phyloP scores from a whole-genome alignment of 2,888 invertebrate species.

The Arrhopalites spinosus region DNA sequence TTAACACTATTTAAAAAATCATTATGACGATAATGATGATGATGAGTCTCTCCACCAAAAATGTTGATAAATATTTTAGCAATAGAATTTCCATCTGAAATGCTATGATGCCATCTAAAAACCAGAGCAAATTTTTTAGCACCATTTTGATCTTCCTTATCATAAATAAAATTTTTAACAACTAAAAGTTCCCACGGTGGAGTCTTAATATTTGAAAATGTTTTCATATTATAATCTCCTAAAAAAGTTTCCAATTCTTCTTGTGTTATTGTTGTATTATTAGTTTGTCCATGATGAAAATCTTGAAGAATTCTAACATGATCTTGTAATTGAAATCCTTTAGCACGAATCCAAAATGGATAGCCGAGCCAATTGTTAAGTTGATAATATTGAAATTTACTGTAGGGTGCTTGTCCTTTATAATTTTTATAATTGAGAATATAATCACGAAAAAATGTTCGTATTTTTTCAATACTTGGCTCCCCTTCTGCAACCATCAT shows the following conservation, averaged over 20 bases:
- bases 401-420: slow-evolving; percentile 6
- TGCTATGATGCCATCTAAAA: slow-evolving; percentile 27
- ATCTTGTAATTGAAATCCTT: not conserved
- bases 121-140: slow-evolving; percentile 21
- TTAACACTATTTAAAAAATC: not conserved
- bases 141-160: not conserved
- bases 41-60: slow-evolving; percentile 20
- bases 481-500: slow-evolving; percentile 22
- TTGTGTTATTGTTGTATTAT: too few species aligned
- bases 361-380: slow-evolving; percentile 18
- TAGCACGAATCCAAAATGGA: slow-evolving; percentile 15
- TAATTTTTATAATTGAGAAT: slow-evolving; percentile 25
- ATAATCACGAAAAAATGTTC: slow-evolving; percentile 24
- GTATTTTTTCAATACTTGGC: slow-evolving; percentile 20
- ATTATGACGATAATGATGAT: too few species aligned
- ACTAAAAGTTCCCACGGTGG: slow-evolving; percentile 24
- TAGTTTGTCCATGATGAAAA: not conserved
- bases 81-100: slow-evolving; percentile 13
- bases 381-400: slow-evolving; percentile 18
- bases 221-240: slow-evolving; percentile 14
- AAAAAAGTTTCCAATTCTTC: slow-evolving; percentile 24
- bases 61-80: slow-evolving; percentile 20
- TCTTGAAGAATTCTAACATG: slow-evolving; percentile 19
- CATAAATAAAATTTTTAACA: slow-evolving; percentile 1
- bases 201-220: slow-evolving; percentile 2